These are phyloP conservation scores for Mnemiopsis leidyi DNA, from an alignment of 37 sponge, comb jelly and placozoan genomes.

Conservation along the genomic window DNA sequence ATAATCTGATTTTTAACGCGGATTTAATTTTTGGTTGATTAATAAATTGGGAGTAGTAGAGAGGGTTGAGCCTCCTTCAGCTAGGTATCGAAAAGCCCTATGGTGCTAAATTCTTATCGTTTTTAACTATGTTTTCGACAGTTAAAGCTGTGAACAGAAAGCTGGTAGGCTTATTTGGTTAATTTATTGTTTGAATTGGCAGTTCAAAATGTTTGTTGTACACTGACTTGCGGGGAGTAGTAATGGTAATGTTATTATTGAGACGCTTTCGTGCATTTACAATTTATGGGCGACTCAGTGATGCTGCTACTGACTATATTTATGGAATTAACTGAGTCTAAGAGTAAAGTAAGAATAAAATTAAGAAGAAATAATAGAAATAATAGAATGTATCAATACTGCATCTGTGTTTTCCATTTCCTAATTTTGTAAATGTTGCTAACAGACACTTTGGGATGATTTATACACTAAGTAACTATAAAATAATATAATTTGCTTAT, in stretches of 20 bases:
- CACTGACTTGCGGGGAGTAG: too few species aligned
- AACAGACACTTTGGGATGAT: too few species aligned
- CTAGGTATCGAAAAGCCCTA: neutral
- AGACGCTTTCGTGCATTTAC: neutral
- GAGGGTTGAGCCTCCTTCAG: neutral
- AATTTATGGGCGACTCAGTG: too few species aligned
- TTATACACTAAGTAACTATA: too few species aligned
- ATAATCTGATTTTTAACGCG: neutral
- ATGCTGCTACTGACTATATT: too few species aligned
- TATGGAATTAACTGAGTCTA: too few species aligned
- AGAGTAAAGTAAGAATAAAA: too few species aligned
- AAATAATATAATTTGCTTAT: too few species aligned
- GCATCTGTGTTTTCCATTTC: neutral
- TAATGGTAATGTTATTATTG: neutral
- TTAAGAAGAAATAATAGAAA: neutral
- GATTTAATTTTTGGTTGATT: neutral
- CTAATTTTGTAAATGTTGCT: too few species aligned
- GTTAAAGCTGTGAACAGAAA: neutral
- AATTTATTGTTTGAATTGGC: neutral
- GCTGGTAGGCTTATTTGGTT: neutral
- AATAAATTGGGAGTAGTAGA: neutral
- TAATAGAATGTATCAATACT: neutral
- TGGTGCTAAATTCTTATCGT: neutral
- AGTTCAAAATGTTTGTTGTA: neutral
- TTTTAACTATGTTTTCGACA: neutral